Base-by-base conservation (phyloP, 1,140 invertebrate genomes). In the Hyposmocoma kahamanoa region DNA sequence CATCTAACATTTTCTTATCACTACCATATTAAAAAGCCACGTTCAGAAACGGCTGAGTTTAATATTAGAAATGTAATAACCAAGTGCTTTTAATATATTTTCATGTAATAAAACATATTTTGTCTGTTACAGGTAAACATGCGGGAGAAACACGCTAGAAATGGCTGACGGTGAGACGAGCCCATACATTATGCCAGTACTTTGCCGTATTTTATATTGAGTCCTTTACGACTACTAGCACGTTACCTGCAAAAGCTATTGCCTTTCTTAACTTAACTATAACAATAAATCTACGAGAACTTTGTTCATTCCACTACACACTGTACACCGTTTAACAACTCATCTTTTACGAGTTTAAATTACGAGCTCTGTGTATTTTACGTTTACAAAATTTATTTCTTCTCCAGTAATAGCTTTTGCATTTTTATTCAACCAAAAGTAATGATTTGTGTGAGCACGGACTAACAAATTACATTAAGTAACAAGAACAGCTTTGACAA, bases 211-310 rank as follows among this genome's bases (percentile, higher is more conserved):
- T 68, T 65, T 62, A 67, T 65, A 59, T 63, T 39, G 57, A 55
- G 55, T 64, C 67, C 59, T 67, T 70, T 59, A 67, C 62, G 52
- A 58, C 39, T 50, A 50, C 50, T 53, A 42, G 26, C 34, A 32
- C 50, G 55, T 69, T 64, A 61, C 67, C 60, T 62, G n/a, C n/a
- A n/a, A n/a, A n/a, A 64, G 62, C 67, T 67, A 66, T 66, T 64
- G 59, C 60, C 56, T 67, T 61, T 66, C 58, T 61, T 62, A 64
- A 59, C 57, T 61, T 59, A 69, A 72, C 68, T 70, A 67, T 74
- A 72, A 66, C 67, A 64, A 70, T 74, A 74, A 72, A 74, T 72
- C 68, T 55, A 51, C 44, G 39, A 57, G 50, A 62, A 68, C 53
- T 68, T 67, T 52, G 59, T 53, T 61, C 60, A 51, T 49, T 58